Percentiles rank a stretch among this genome's conserved stretches.
Evolutionary conservation across 2,888 invertebrate genomes (phyloP).

Genomic region (Cheilosia impressa): DNA sequence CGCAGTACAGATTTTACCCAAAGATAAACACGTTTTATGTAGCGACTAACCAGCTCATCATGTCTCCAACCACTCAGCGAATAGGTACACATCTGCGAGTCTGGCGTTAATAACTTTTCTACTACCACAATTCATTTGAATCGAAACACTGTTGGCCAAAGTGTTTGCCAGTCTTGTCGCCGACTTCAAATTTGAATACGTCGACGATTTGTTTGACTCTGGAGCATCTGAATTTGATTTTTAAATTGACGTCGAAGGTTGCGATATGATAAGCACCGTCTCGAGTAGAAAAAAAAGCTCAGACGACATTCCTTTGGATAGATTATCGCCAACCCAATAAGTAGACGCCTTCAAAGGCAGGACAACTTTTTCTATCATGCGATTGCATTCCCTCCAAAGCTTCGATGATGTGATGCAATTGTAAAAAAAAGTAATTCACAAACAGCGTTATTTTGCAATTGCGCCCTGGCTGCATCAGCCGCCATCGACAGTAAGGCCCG

Average conservation of each 20-base stretch:
- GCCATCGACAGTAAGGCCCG: constrained; percentile 43
- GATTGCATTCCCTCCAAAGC: constrained; percentile 39
- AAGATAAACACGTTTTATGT: constrained; percentile 19
- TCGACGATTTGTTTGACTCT: not conserved
- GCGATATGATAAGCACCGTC: not conserved
- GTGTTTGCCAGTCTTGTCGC: not conserved
- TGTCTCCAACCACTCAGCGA: not conserved
- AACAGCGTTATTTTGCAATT: constrained; percentile 53
- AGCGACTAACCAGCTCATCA: not conserved
- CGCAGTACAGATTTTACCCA: not conserved
- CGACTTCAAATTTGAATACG: not conserved
- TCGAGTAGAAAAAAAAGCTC: constrained; percentile 4
- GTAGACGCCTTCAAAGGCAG: not conserved
- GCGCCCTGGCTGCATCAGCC: constrained; percentile 57
- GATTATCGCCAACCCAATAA: not conserved
- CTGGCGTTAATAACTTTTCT: too few relatives aligned
- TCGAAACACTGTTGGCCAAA: not conserved
- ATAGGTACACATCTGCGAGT: too few relatives aligned
- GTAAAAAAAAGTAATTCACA: constrained; percentile 32
- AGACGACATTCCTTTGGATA: not conserved
- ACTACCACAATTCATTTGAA: too few relatives aligned
- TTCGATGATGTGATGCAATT: constrained; percentile 62
- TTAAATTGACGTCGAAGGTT: not conserved
- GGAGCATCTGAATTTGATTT: not conserved
- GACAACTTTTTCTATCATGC: constrained; percentile 18